phyloP scores from a whole-genome alignment of 2,888 invertebrate species.

The Latrodectus hesperus region DNA sequence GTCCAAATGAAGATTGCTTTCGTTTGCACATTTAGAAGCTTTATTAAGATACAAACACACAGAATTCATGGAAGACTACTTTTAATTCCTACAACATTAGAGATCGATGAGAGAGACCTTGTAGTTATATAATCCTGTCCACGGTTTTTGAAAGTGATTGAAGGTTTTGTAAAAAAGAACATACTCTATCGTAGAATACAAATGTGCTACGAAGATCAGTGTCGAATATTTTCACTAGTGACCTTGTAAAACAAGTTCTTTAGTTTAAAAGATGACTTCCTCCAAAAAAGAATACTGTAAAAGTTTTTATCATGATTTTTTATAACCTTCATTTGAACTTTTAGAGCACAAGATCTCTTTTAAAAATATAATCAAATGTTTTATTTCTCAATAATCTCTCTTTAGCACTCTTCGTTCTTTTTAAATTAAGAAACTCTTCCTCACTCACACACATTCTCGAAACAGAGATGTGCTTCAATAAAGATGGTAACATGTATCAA shows the following conservation, averaged over 20 bases:
- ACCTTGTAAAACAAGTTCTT: conserved; percentile 38
- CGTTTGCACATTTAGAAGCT: background rate
- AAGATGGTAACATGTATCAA: no score
- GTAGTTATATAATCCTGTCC: background rate
- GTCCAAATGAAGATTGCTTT: background rate
- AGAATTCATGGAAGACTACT: background rate
- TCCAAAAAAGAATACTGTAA: no score
- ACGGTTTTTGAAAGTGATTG: background rate
- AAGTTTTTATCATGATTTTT: no score
- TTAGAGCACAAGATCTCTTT: no score
- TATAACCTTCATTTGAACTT: no score
- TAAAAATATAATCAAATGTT: no score
- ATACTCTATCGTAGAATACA: background rate
- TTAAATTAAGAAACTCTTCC: no score
- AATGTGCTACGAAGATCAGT: background rate
- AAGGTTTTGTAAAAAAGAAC: background rate
- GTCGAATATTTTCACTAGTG: background rate
- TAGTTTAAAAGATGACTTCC: no score
- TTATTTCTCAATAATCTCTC: no score
- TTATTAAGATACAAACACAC: background rate
- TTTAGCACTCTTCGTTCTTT: no score
- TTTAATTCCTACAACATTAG: background rate
- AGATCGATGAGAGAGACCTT: background rate
- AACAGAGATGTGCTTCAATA: no score
- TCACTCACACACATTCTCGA: no score